phyloP scores from a whole-genome alignment of 2,797 vertebrate genomes.

The Gallinago stenura region DNA sequence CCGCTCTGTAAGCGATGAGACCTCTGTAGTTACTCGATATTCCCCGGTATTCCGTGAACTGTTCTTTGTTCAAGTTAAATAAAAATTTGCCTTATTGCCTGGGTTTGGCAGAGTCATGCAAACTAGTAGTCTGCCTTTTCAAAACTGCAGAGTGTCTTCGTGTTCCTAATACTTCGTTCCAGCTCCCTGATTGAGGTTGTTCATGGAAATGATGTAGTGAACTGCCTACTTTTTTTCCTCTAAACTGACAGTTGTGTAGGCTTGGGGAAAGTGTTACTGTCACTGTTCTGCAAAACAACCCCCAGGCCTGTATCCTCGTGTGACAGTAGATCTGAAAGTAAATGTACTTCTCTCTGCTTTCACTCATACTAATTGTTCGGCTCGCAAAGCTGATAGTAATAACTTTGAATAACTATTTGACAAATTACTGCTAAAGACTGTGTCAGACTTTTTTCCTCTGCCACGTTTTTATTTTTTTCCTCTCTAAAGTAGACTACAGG shows the following conservation, averaged over 20 bases:
- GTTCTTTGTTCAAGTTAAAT: neutral
- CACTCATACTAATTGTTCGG: slow-evolving; percentile 62
- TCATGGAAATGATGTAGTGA: slow-evolving; percentile 50
- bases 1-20: neutral
- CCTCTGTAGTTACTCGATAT: neutral
- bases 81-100: neutral
- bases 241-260: slow-evolving; percentile 71
- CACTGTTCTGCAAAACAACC: slow-evolving; percentile 64
- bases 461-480: neutral
- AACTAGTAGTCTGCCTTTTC: slow-evolving; percentile 35
- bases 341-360: slow-evolving; percentile 45
- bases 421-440: neutral
- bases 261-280: slow-evolving; percentile 66
- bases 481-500: neutral
- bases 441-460: neutral
- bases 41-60: neutral
- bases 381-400: slow-evolving; percentile 46
- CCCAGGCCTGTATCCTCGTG: slow-evolving; percentile 36
- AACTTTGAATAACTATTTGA: slow-evolving; percentile 42
- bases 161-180: slow-evolving; percentile 40
- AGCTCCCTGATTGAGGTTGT: slow-evolving; percentile 39
- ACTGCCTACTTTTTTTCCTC: slow-evolving; percentile 51
- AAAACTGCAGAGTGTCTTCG: neutral
- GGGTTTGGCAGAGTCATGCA: neutral
- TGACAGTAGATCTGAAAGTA: slow-evolving; percentile 49